Evolutionary conservation across 2,888 invertebrate genomes (phyloP).

Genomic region (Hypomecis punctinalis): DNA sequence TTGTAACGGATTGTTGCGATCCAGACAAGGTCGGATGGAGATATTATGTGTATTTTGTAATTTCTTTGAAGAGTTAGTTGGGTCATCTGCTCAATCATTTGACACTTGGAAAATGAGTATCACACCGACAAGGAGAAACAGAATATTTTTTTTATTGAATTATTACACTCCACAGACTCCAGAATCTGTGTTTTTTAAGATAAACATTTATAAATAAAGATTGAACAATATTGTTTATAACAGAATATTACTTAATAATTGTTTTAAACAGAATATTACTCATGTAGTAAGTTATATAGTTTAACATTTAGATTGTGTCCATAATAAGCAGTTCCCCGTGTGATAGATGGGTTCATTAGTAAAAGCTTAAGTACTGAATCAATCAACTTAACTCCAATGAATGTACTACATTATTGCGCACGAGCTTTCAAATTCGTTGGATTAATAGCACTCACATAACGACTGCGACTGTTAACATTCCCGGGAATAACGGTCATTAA

Average conservation of each 20-base stretch:
- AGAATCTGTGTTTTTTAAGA: too few species aligned
- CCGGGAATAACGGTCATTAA: conserved; percentile 33
- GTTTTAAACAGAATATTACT: too few species aligned
- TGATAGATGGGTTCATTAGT: conserved; percentile 1
- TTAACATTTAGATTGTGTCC: too few species aligned
- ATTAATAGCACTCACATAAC: conserved; percentile 28
- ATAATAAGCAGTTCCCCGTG: background rate
- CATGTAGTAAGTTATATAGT: too few species aligned
- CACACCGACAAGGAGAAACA: too few species aligned
- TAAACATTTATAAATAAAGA: too few species aligned
- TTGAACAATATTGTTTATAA: too few species aligned
- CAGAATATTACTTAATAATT: too few species aligned
- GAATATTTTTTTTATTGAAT: too few species aligned
- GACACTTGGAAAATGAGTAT: conserved; percentile 15
- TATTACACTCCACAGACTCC: too few species aligned
- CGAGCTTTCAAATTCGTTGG: conserved; percentile 21
- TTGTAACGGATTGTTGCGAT: conserved; percentile 34
- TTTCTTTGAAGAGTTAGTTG: conserved; percentile 16
- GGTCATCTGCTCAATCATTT: conserved; percentile 15
- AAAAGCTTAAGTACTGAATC: conserved; percentile 9
- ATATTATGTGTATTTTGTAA: conserved; percentile 33
- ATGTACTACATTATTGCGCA: conserved; percentile 15
- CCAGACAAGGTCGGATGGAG: conserved; percentile 35
- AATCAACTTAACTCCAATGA: conserved; percentile 3
- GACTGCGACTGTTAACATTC: conserved; percentile 27